Evolutionary conservation across 2,113 vertebrate genomes (phyloP).

Genomic region (Notothenia rossii): DNA sequence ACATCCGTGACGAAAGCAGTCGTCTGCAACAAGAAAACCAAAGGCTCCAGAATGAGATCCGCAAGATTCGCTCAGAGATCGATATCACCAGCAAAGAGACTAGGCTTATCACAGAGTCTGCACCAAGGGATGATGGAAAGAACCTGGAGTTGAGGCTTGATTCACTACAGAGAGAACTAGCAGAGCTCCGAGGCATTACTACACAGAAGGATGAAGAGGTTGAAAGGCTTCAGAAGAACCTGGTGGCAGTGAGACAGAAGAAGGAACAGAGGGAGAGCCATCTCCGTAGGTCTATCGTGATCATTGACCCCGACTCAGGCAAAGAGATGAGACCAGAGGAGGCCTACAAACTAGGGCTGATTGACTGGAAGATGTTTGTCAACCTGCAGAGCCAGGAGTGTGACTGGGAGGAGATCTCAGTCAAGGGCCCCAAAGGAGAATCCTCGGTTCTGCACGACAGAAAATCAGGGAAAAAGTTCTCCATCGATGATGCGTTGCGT

Average conservation of each 20-base stretch:
- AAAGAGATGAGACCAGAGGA: constrained; percentile 96
- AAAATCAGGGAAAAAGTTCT: constrained; percentile 95
- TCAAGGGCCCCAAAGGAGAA: constrained; percentile 93
- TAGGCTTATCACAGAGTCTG: constrained; percentile 84
- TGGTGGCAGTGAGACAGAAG: constrained; percentile 89
- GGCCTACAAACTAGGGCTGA: constrained; percentile 92
- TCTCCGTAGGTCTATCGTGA: constrained; percentile 93
- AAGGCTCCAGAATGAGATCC: constrained; percentile 90
- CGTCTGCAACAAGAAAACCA: constrained; percentile 94
- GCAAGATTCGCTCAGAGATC: constrained; percentile 92
- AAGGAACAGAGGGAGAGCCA: constrained; percentile 96
- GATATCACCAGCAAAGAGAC: constrained; percentile 92
- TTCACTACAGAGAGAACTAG: constrained; percentile 89
- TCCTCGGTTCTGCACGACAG: constrained; percentile 94
- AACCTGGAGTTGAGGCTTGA: constrained; percentile 89
- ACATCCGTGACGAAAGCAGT: constrained; percentile 93
- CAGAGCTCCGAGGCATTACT: constrained; percentile 89
- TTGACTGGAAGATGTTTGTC: constrained; percentile 97
- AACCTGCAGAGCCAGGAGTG: constrained; percentile 97
- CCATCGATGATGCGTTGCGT: constrained; percentile 93
- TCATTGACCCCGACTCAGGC: constrained; percentile 95
- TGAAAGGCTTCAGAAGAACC: constrained; percentile 89
- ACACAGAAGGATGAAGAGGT: constrained; percentile 92
- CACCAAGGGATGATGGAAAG: constrained; percentile 81
- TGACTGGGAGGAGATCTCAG: constrained; percentile 96